Evolutionary conservation across 2,113 vertebrate species (phyloP), one percentile per base, ranked within the genome.

Genomic region (Archocentrus centrarchus): DNA sequence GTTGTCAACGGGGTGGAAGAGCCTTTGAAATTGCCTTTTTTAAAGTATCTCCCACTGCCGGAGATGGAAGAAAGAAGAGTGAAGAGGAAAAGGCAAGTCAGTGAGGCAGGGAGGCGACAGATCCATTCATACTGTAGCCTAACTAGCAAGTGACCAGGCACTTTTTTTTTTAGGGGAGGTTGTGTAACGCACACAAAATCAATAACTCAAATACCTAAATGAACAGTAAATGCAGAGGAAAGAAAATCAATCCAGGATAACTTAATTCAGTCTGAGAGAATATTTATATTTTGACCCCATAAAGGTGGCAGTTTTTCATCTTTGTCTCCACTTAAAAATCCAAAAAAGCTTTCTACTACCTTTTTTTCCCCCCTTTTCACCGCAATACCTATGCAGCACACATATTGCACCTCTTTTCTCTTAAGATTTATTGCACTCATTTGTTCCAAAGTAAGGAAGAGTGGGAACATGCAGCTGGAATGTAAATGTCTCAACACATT

Each of bases 1-100:
- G 81, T 58, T 80, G 76, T 88, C 82, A 87, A 61, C 58, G 14
- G 55, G 57, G 47, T 17, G 24, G 58, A 86, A 77, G 57, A 17
- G 53, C 59, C 68, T 86, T 85, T 76, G 5, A 77, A 84, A 64
- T 9, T n/a, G 7, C 3, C 11, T 81, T 59, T 83, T 81, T 59
- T 61, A 18, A 81, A 78, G 6, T 24, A 7, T 77, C 53, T 82
- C 47, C 14, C 20, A 64, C 53, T 35, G 78, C 77, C n/a, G 10
- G 32, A 75, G 79, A 89, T 47, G 66, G 63, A 63, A 41, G 13
- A 60, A 53, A 53, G 39, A 79, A 3, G 47, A 59, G 13, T 39
- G 30, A 59, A 22, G 47, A 70, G 50, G 15, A 59, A 82, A 58
- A 59, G 81, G 82, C 55, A 63, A 66, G 64, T 62, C 35, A 76